Percentiles rank a stretch among this genome's conserved stretches.
These are phyloP conservation scores for Thripadectes ignobilis DNA, from an alignment of 2,797 vertebrate genomes.

Conservation along the genomic window DNA sequence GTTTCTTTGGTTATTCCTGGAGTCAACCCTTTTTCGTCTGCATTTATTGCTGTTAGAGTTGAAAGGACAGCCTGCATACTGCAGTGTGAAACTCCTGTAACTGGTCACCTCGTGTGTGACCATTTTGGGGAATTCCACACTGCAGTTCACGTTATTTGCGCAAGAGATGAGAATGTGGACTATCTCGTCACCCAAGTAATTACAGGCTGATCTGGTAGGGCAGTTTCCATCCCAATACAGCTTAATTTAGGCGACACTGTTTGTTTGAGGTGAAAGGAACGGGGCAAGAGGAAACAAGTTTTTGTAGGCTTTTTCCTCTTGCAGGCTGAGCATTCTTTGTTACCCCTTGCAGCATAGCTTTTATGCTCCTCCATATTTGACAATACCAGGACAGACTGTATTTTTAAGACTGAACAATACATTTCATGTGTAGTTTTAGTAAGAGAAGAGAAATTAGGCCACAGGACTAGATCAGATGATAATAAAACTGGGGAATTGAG, in stretches of 20 bases:
- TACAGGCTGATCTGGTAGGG: background rate
- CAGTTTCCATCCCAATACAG: accelerated
- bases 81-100: background rate
- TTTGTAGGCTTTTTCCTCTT: background rate
- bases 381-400: background rate
- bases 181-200: background rate
- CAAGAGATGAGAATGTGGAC: slow-evolving; percentile 48
- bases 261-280: background rate
- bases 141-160: background rate
- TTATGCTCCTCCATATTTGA: background rate
- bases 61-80: background rate
- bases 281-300: background rate
- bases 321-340: background rate
- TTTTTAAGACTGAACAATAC: background rate
- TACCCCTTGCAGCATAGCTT: background rate
- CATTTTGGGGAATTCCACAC: background rate
- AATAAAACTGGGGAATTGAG: background rate
- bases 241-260: background rate
- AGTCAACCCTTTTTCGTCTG: accelerated
- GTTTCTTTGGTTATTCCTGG: background rate
- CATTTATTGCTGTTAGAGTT: background rate
- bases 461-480: background rate
- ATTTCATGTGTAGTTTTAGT: background rate
- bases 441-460: background rate
- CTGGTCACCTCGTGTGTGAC: accelerated